Evolutionary conservation across 2,113 vertebrate species (phyloP), one percentile per base, ranked within the genome.

Genomic region (Sinocyclocheilus anshuiensis): DNA sequence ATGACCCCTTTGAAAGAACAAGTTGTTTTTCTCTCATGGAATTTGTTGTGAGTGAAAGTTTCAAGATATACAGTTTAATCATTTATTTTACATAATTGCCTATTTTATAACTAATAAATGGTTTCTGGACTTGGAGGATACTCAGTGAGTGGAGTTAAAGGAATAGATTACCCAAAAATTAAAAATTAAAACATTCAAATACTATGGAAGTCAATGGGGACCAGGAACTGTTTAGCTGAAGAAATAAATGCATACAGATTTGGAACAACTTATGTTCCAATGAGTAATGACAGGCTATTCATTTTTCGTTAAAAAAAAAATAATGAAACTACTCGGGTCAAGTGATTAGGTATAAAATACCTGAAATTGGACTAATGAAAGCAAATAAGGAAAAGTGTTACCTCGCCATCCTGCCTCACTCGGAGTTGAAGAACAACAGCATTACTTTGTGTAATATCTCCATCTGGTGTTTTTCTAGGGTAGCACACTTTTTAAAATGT

Each of bases 401-500:
- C 18, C 20, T 8, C 22, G 4, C 18, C 18, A 33, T 59, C 29
- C 9, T 36, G 18, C 26, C 50, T 12, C 76, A 11, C 26, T 3
- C 4, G 3, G 18, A 22, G 50, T 18, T 36, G 53, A 20, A 36
- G 29, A 1, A 59, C 13, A 24, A n/a, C 20, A 24, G 36, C 29
- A 50, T 55, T 77, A 26, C 15, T 1, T 53, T 77, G 63, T 69
- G n/a, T 55, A 11, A 82, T 12, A 11, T 18, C 81, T 50, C 63
- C 81, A 82, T 82, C 81, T 82, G 50, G 42, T 55, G 81, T 36
- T 53, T 71, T 29, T 82, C 1, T 33, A 20, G 12, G 18, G 63
- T n/a, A 69, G 63, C 50, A 36, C 81, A 53, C 63, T 12, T 33
- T 50, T 69, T 1, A 48, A 48, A 22, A 48, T 8, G 3, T 7